These are phyloP conservation scores for Malurus melanocephalus DNA, from an alignment of 2,113 vertebrate genomes.

Conservation along the genomic window DNA sequence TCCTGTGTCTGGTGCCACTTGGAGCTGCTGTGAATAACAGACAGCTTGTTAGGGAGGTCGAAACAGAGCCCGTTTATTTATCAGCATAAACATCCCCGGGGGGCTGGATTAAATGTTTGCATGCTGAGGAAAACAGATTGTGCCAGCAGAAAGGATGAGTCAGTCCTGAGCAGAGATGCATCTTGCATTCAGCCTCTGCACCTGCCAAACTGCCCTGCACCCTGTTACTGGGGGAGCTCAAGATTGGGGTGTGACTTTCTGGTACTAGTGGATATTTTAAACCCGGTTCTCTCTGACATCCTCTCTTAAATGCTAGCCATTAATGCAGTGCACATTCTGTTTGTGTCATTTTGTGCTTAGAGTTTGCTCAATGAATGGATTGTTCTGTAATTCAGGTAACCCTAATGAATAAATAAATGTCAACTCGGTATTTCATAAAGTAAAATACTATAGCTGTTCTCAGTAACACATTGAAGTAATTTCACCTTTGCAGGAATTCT, in stretches of 20 bases:
- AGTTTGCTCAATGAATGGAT: neutral
- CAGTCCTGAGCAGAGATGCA: constrained; percentile 4
- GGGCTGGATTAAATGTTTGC: neutral
- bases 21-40: neutral
- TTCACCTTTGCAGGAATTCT: constrained; percentile 20
- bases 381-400: constrained; percentile 16
- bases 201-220: neutral
- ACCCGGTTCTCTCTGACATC: neutral
- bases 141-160: constrained; percentile 39
- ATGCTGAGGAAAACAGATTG: constrained; percentile 12
- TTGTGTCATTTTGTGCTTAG: constrained; percentile 26
- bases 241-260: neutral
- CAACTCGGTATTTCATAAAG: neutral
- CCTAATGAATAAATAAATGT: constrained; percentile 41
- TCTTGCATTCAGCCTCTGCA: neutral
- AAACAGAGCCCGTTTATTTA: neutral
- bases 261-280: constrained; percentile 16
- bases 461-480: neutral
- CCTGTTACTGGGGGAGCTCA: neutral
- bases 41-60: neutral
- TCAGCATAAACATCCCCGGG: neutral
- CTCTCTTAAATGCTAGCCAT: neutral
- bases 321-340: neutral
- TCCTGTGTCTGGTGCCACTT: neutral
- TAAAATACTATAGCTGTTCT: constrained; percentile 7